Base-by-base conservation (phyloP, 2,113 vertebrate genomes). In the Rhea americana region DNA sequence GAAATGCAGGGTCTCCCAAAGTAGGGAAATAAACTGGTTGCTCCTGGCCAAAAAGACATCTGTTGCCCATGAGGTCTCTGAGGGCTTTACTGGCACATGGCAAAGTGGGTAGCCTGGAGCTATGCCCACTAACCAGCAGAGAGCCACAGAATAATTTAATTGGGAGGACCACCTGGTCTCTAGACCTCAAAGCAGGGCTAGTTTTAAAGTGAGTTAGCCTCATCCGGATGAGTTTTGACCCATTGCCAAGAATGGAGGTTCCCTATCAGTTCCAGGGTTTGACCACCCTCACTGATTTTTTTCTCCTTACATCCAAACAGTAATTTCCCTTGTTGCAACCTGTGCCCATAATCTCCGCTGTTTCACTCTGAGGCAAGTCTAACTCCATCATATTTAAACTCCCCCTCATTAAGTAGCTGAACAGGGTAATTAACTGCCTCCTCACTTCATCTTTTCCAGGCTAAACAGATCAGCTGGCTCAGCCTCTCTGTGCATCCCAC, bases 1-100 rank as follows among this genome's bases (percentile, higher is more conserved):
- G 78, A 82, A 65, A 45, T 0, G 0, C 0, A 2, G 9, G 35
- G 30, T 39, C 59, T 77, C 53, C 32, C 25, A 41, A 65, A 9
- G 50, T 18, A 48, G 3, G 20, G 41, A 25, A 24, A 39, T 75
- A 45, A 15, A 22, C 11, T 2, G 13, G 32, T 62, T 45, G 12
- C 21, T 86, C 13, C 77, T 17, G 30, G 50, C 10, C 55, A 77
- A 45, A 63, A 90, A 68, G 73, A 19, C 56, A 37, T 17, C 56
- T 1, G 0, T 7, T 53, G 41, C 48, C 50, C 43, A 9, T 3
- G 50, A 91, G 19, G 14, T 30, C 28, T 73, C 30, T 2, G 1
- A 25, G 48, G 32, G 39, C 56, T 89, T 85, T 25, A 63, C 66
- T 24, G 47, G 24, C 37, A 50, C 0, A 0, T 7, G 30, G 24